These are phyloP conservation scores for Cylindroiulus punctatus DNA, from an alignment of 2,888 invertebrate species.

Conservation along the genomic window DNA sequence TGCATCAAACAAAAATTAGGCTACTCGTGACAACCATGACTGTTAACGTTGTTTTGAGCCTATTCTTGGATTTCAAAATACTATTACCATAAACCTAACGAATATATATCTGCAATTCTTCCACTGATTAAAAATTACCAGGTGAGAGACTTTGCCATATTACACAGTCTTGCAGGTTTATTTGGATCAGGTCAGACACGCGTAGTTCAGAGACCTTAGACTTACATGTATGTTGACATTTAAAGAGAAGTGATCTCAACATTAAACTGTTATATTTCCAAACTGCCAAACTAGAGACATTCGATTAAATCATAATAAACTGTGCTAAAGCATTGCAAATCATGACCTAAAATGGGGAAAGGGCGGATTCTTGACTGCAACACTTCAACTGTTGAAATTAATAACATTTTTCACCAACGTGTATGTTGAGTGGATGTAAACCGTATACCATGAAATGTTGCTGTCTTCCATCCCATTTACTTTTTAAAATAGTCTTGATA, in stretches of 20 bases:
- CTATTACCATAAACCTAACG: not conserved
- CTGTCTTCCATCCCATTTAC: not conserved
- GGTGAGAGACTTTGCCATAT: not conserved
- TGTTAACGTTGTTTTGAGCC: not conserved
- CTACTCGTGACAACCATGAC: not conserved
- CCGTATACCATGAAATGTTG: not conserved
- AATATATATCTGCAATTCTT: not conserved
- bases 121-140: not conserved
- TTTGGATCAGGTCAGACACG: not conserved
- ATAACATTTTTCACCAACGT: not conserved
- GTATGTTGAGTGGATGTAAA: not conserved
- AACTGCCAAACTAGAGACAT: not conserved
- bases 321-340: not conserved
- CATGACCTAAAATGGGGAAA: not conserved
- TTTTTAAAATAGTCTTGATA: not conserved
- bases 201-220: not conserved
- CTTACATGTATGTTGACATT: not conserved
- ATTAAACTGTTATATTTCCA: not conserved
- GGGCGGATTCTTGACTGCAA: not conserved
- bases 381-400: not conserved
- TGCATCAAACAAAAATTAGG: not conserved
- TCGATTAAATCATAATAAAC: not conserved
- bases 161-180: not conserved
- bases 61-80: not conserved
- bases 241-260: not conserved